Evolutionary conservation across 2,113 vertebrate species (phyloP).

Genomic region (Anoplopoma fimbria): DNA sequence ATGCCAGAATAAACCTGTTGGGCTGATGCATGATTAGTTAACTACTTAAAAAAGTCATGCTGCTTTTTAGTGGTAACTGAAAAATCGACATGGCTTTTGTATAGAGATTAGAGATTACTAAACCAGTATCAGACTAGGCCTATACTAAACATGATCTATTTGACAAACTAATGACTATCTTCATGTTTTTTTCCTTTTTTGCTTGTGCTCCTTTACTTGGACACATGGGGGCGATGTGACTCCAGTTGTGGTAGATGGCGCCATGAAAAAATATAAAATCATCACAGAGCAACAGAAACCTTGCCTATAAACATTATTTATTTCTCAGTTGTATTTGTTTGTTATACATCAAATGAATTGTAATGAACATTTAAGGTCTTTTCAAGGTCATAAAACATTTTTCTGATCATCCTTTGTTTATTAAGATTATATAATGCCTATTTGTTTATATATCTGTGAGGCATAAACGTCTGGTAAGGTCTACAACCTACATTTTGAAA

Average conservation of each 20-base stretch:
- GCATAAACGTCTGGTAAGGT: background rate
- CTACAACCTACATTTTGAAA: background rate
- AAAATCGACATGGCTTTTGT: background rate
- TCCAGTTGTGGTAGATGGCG: background rate
- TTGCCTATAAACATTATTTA: background rate
- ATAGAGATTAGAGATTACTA: background rate
- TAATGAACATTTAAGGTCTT: background rate
- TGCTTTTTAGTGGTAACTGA: background rate
- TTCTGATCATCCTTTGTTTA: background rate
- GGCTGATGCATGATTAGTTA: background rate
- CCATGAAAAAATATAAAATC: background rate
- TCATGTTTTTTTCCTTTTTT: background rate
- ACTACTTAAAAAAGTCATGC: background rate
- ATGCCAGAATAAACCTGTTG: background rate
- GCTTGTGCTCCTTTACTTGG: background rate
- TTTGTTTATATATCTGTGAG: background rate
- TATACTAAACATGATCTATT: background rate
- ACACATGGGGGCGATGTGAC: constrained; percentile 49
- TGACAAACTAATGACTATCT: background rate
- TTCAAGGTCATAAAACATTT: too few relatives aligned
- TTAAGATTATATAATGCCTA: background rate
- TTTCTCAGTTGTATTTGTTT: background rate
- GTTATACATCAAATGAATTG: background rate
- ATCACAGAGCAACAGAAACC: background rate
- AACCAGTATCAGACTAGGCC: background rate